Percentiles rank a stretch among this genome's conserved stretches.
Conservation (phyloP, 2,797 vertebrate species). For the Chromis chromis region DNA sequence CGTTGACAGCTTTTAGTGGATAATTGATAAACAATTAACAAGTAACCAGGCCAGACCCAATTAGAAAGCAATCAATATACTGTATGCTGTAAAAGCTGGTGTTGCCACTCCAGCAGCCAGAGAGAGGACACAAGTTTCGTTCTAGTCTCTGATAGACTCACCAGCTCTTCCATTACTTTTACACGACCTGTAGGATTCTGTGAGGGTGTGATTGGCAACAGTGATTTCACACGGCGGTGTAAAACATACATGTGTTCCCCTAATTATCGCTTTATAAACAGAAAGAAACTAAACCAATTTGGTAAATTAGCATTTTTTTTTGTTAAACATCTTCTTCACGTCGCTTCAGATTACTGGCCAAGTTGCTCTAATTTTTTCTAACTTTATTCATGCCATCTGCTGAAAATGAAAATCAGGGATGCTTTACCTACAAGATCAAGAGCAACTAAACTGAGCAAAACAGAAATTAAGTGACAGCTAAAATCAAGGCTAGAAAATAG, state of each 20-base stretch:
- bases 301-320: background rate
- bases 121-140: background rate
- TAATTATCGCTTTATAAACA: background rate
- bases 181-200: no score
- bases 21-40: conserved; percentile 25
- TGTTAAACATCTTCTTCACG: background rate
- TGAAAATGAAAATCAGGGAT: conserved; percentile 8
- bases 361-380: conserved; percentile 13
- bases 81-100: background rate
- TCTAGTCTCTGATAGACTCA: background rate
- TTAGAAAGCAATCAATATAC: conserved; percentile 16
- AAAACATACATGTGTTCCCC: background rate
- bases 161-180: no score
- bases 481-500: background rate
- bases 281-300: background rate
- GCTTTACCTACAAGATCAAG: conserved; percentile 18
- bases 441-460: conserved; percentile 9
- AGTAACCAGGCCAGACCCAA: conserved; percentile 13
- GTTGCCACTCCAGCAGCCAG: background rate
- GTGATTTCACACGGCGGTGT: background rate
- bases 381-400: conserved; percentile 35
- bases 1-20: conserved; percentile 7
- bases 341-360: conserved; percentile 21
- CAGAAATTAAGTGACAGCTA: background rate
- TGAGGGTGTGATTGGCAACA: no score